Evolutionary conservation across 2,797 vertebrate genomes (phyloP), one percentile per base, ranked within the genome.

Genomic region (Sorex maritimensis): DNA sequence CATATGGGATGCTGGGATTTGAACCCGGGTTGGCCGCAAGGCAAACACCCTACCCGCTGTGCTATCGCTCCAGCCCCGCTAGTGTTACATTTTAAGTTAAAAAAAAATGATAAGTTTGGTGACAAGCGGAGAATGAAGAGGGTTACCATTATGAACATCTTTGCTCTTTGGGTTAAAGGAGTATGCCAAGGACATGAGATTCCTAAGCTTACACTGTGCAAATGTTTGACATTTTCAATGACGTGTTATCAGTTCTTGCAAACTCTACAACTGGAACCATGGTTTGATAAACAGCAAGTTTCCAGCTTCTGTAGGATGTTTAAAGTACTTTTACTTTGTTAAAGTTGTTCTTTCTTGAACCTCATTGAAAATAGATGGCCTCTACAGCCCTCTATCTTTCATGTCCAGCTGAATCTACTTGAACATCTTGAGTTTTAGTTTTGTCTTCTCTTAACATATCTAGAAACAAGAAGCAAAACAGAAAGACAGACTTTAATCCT

Each of bases 381-480:
- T 38, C 14, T 55, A 11, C 69, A 80, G 55, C 12, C 14, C 2
- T 55, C 90, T 95, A 74, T 85, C 83, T 93, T 72, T 85, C 49
- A 41, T 21, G 5, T 63, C 79, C 6, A 13, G 38, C 85, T 71
- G 68, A 78, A 30, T 91, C 6, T 34, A 55, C 80, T 90, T 71
- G 55, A 79, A 84, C 88, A 75, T 89, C 78, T 91, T 61, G 30
- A 84, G 9, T 63, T 82, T 93, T 88, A 12, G 49, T 86, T 92
- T 58, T 58, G 24, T 74, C 61, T 87, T 34, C 44, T 83, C 65
- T 65, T 67, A 68, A 78, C 55, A 0, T 17, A 3, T 34, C 19
- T 69, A 0, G 24, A 55, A 46, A 78, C 41, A 63, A 24, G 30
- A 75, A 89, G 82, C 44, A 46, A 52, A 71, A n/a, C 26, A 71